Percentiles rank a stretch among this genome's conserved stretches.
phyloP scores from a whole-genome alignment of 1,140 invertebrate genomes.

The Drosophila ambigua region DNA sequence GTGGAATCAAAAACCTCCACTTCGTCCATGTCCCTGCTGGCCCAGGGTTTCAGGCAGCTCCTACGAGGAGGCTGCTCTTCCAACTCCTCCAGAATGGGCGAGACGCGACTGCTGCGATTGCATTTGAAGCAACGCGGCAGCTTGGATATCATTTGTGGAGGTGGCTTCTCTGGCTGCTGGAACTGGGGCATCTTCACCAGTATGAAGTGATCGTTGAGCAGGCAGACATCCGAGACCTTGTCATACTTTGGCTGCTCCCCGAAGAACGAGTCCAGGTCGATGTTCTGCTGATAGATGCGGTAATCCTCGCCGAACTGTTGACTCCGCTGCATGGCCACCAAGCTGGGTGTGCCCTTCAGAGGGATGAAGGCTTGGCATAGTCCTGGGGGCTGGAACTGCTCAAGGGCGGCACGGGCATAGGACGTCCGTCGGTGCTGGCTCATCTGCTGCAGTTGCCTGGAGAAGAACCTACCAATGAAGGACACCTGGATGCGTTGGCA shows the following conservation, averaged over 20 bases:
- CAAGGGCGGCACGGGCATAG: slow-evolving; percentile 1
- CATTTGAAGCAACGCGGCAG: slow-evolving; percentile 66
- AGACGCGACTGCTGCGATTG: slow-evolving; percentile 63
- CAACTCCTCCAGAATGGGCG: slow-evolving; percentile 54
- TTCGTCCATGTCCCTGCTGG: slow-evolving; percentile 18
- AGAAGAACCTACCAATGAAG: slow-evolving; percentile 11
- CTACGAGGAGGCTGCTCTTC: slow-evolving; percentile 14
- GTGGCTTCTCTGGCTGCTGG: background rate
- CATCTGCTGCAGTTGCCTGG: slow-evolving; percentile 13
- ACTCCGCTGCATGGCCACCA: slow-evolving; percentile 12
- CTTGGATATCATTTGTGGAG: slow-evolving; percentile 21
- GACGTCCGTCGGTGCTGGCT: background rate
- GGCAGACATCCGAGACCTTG: slow-evolving; percentile 73
- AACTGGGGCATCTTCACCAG: slow-evolving; percentile 72
- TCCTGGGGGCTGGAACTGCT: slow-evolving; percentile 1
- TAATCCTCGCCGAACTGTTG: slow-evolving; percentile 45
- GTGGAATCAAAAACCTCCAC: slow-evolving; percentile 44
- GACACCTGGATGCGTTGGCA: slow-evolving; percentile 11
- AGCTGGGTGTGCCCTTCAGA: slow-evolving; percentile 1
- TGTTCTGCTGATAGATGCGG: slow-evolving; percentile 72
- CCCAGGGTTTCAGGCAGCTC: slow-evolving; percentile 5
- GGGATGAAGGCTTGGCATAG: slow-evolving; percentile 6
- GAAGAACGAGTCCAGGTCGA: slow-evolving; percentile 70
- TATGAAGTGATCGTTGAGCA: slow-evolving; percentile 79
- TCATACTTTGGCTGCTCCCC: slow-evolving; percentile 60